Percentiles rank a stretch among this genome's conserved stretches.
phyloP scores from a whole-genome alignment of 2,113 vertebrate species.

The Ptilorrhoa leucosticta region DNA sequence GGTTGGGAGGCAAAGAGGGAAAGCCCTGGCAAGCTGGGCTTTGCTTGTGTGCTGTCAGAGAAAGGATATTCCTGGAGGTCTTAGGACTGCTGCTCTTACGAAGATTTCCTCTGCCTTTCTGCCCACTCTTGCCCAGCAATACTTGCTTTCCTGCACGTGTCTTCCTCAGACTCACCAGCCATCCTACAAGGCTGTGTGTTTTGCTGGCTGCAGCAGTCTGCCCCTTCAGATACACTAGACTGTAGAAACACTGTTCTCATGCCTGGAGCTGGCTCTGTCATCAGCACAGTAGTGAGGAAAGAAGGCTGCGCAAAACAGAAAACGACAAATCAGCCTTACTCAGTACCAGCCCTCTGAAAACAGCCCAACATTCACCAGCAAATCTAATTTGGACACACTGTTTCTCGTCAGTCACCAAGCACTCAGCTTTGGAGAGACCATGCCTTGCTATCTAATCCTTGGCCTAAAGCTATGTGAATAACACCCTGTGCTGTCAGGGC shows the following conservation, averaged over 20 bases:
- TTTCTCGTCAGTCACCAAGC: background rate
- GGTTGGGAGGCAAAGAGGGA: background rate
- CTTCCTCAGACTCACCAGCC: background rate
- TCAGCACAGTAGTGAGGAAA: background rate
- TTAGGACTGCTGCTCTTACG: background rate
- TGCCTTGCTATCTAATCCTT: background rate
- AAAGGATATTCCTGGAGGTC: background rate
- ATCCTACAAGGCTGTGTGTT: background rate
- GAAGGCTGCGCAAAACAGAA: background rate
- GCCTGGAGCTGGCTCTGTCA: background rate
- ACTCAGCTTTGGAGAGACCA: background rate
- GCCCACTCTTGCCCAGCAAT: background rate
- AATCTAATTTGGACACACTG: background rate
- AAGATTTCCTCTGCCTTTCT: background rate
- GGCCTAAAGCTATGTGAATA: background rate
- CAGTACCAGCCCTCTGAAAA: background rate
- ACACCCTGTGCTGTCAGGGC: background rate
- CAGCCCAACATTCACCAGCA: background rate
- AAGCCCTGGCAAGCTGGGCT: background rate
- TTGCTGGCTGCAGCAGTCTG: background rate
- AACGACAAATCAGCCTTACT: background rate
- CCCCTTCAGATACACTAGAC: background rate
- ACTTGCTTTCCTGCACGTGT: rapidly evolving
- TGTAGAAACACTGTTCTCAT: background rate
- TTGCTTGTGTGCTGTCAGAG: background rate